Evolutionary conservation across 2,797 vertebrate species (phyloP).

Genomic region (Sebastes steindachneri): DNA sequence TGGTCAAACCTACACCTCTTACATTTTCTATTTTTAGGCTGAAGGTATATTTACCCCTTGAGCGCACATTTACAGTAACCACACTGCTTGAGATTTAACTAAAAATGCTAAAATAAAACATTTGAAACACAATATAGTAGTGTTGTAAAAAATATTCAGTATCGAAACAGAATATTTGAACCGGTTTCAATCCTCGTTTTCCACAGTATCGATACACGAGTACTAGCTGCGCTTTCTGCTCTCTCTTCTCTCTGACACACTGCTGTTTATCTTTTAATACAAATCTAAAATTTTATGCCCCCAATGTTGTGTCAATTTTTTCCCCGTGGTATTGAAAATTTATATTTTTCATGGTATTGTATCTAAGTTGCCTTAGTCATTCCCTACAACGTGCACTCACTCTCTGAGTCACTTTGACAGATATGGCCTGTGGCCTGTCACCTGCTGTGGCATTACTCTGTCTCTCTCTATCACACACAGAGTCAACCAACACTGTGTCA

Average conservation of each 20-base stretch:
- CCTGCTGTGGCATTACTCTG: conserved; percentile 16
- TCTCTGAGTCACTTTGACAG: conserved; percentile 36
- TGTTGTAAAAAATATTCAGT: no score
- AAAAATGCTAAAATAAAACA: neutral
- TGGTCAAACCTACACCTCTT: neutral
- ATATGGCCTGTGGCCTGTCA: conserved; percentile 10
- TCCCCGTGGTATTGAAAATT: neutral
- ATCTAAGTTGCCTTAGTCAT: neutral
- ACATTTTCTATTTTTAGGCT: neutral
- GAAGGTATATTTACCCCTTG: no score
- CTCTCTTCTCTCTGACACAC: no score
- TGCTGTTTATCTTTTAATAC: no score
- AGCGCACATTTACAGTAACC: neutral
- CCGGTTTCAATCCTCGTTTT: no score
- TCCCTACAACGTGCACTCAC: neutral
- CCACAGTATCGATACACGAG: no score
- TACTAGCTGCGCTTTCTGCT: no score
- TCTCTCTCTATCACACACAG: neutral
- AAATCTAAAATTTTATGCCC: no score
- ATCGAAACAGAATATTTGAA: no score
- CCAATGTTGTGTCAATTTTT: no score
- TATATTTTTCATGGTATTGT: neutral
- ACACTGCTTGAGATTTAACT: neutral
- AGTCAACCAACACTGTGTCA: neutral
- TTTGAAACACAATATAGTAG: no score